A percentile compares a stretch with the other conserved stretches of the same genome.
phyloP scores from a whole-genome alignment of 2,797 vertebrate species.

The Holocentrus rufus region DNA sequence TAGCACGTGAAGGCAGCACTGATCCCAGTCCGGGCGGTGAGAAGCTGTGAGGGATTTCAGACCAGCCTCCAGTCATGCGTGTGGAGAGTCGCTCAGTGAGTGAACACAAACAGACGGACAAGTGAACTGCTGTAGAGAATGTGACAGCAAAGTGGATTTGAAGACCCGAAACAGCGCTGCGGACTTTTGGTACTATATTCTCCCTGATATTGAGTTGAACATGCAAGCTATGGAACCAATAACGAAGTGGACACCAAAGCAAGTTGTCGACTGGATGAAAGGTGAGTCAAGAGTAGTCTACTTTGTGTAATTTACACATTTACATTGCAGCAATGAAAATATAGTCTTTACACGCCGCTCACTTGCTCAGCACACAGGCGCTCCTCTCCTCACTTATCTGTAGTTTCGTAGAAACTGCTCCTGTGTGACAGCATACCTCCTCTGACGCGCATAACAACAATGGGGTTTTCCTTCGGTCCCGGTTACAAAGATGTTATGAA shows the following conservation, averaged over 20 bases:
- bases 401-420: conserved; percentile 80
- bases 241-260: conserved; percentile 84
- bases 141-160: conserved; percentile 37
- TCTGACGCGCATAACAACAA: conserved; percentile 53
- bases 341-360: background rate
- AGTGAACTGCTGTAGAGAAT: conserved; percentile 47
- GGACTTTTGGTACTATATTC: conserved; percentile 3
- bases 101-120: conserved; percentile 36
- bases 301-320: background rate
- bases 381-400: conserved; percentile 36
- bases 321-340: background rate
- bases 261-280: conserved; percentile 87
- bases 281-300: conserved; percentile 69
- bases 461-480: conserved; percentile 32
- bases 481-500: conserved; percentile 14
- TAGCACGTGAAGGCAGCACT: conserved; percentile 49
- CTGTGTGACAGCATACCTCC: conserved; percentile 69
- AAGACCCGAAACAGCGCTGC: background rate
- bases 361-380: background rate
- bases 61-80: conserved; percentile 47
- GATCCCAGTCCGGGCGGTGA: conserved; percentile 18
- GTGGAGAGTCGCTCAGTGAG: conserved; percentile 40
- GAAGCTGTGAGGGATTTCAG: conserved; percentile 50
- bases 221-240: conserved; percentile 82
- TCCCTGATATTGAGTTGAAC: conserved; percentile 6